Evolutionary conservation across 2,888 invertebrate species (phyloP).

Genomic region (Diarsia brunnea): DNA sequence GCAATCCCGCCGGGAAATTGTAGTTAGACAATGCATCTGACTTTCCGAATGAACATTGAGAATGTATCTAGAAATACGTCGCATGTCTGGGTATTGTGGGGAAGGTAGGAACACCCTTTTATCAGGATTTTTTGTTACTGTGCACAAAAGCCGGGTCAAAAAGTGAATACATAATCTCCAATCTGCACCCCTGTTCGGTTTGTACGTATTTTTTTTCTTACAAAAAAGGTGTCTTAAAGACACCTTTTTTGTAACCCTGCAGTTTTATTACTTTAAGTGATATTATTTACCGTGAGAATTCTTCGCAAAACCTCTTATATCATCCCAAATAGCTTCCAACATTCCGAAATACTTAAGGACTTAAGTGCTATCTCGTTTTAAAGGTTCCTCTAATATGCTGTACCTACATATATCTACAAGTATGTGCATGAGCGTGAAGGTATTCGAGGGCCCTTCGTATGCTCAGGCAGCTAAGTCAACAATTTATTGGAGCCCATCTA

Average conservation of each 20-base stretch:
- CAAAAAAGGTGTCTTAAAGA: background rate
- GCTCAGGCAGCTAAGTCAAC: conserved; percentile 75
- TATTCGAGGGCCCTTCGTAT: conserved; percentile 64
- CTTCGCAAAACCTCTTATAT: conserved; percentile 14
- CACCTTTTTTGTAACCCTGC: too few relatives aligned
- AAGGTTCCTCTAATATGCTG: conserved; percentile 55
- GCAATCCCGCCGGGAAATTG: conserved; percentile 78
- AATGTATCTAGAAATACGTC: conserved; percentile 60
- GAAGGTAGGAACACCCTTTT: conserved; percentile 17
- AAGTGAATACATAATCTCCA: conserved; percentile 4
- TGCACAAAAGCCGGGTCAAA: conserved; percentile 1
- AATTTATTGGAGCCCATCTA: conserved; percentile 85
- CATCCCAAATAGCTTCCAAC: conserved; percentile 27
- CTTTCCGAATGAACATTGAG: conserved; percentile 66
- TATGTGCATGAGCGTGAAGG: conserved; percentile 65
- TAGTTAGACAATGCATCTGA: conserved; percentile 74
- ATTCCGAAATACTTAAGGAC: conserved; percentile 40
- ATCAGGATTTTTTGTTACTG: conserved; percentile 1
- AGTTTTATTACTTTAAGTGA: conserved; percentile 19
- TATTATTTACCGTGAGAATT: conserved; percentile 37
- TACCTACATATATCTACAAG: conserved; percentile 41
- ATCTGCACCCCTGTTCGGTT: conserved; percentile 4
- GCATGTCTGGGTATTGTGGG: conserved; percentile 31
- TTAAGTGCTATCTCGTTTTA: conserved; percentile 47
- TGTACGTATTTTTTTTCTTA: background rate